Percentiles rank a stretch among this genome's conserved stretches.
These are phyloP conservation scores for Smittia aterrima DNA, from an alignment of 2,888 invertebrate genomes.

Conservation along the genomic window DNA sequence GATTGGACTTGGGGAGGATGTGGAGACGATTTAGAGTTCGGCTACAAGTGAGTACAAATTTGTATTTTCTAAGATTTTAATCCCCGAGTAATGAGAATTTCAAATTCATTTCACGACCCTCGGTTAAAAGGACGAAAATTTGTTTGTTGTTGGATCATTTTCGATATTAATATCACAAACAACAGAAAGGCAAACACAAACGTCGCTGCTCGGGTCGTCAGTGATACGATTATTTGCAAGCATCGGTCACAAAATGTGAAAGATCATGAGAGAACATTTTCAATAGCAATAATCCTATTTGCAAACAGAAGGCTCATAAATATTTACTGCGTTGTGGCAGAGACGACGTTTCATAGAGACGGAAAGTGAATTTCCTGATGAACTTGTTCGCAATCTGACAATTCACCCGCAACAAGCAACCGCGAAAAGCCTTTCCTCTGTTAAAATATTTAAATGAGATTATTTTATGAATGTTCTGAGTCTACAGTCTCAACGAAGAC, in stretches of 20 bases:
- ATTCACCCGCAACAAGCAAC: background rate
- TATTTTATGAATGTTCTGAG: background rate
- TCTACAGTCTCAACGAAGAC: no score
- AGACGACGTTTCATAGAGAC: background rate
- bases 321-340: background rate
- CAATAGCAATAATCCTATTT: background rate
- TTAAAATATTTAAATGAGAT: background rate
- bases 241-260: background rate
- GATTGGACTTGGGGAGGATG: constrained; percentile 86
- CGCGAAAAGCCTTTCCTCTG: background rate
- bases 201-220: background rate
- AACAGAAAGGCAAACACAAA: background rate
- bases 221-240: background rate
- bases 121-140: no score
- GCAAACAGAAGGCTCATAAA: background rate
- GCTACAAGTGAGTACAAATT: constrained; percentile 72
- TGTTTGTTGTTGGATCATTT: background rate
- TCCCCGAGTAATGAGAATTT: background rate
- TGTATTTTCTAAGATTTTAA: background rate
- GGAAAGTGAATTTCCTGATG: background rate
- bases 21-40: constrained; percentile 95
- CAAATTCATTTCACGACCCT: background rate
- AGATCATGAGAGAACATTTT: background rate
- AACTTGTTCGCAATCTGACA: background rate
- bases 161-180: background rate